Evolutionary conservation across 1,140 invertebrate genomes (phyloP).

Genomic region (Camponotus floridanus): DNA sequence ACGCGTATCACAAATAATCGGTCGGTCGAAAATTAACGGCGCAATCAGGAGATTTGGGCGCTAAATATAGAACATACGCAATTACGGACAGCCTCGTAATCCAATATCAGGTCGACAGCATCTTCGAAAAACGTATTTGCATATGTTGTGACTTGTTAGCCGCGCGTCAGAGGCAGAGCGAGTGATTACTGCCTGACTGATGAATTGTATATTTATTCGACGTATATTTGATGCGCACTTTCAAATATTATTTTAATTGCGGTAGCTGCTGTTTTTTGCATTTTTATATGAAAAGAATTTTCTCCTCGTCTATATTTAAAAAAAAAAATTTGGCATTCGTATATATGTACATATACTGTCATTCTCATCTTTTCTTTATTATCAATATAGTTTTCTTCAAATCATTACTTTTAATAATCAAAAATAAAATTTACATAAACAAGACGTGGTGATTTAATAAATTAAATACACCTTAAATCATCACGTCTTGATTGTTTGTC

Average conservation of each 20-base stretch:
- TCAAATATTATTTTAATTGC: conserved; percentile 2
- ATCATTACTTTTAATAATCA: no score
- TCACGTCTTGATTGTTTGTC: no score
- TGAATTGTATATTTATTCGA: background rate
- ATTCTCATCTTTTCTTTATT: no score
- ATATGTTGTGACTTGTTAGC: background rate
- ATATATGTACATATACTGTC: no score
- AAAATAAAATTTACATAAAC: no score
- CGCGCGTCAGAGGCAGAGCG: background rate
- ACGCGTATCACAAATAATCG: conserved; percentile 52
- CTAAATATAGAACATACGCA: conserved; percentile 15
- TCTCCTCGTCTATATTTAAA: no score
- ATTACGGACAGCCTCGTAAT: conserved; percentile 12
- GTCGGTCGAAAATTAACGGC: conserved; percentile 41
- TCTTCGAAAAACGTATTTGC: conserved; percentile 28
- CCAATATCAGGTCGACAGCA: conserved; percentile 3
- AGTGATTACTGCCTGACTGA: background rate
- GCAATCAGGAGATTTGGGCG: background rate
- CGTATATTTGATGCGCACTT: background rate
- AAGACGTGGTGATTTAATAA: no score
- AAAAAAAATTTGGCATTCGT: no score
- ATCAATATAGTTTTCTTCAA: no score
- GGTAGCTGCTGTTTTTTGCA: background rate
- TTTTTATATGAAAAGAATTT: no score
- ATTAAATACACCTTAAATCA: no score